Evolutionary conservation across 2,888 invertebrate species (phyloP).

Genomic region (Melanostoma mellinum): DNA sequence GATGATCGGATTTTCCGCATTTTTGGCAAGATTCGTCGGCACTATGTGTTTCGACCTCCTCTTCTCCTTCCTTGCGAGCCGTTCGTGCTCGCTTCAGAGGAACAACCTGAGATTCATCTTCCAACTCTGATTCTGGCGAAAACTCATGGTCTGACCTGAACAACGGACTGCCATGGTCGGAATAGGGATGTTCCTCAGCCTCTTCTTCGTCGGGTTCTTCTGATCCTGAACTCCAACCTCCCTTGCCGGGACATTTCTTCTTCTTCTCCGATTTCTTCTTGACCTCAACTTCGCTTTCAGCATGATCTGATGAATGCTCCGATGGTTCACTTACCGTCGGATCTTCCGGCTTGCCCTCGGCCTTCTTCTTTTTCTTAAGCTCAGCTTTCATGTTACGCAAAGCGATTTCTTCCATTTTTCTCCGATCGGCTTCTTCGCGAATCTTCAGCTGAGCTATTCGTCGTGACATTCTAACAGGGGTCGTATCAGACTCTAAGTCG

Average conservation of each 20-base stretch:
- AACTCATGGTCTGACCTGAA: slow-evolving; percentile 95
- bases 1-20: slow-evolving; percentile 95
- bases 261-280: slow-evolving; percentile 80
- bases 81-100: slow-evolving; percentile 93
- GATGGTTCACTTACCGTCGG: slow-evolving; percentile 78
- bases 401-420: slow-evolving; percentile 89
- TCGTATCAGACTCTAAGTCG: slow-evolving; percentile 78
- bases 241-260: slow-evolving; percentile 80
- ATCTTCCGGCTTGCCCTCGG: slow-evolving; percentile 79
- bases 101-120: slow-evolving; percentile 85
- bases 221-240: slow-evolving; percentile 81
- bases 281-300: slow-evolving; percentile 79
- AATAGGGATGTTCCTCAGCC: slow-evolving; percentile 82
- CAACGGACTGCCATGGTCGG: slow-evolving; percentile 83
- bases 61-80: slow-evolving; percentile 88
- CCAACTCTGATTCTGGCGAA: slow-evolving; percentile 94
- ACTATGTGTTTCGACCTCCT: slow-evolving; percentile 75
- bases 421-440: slow-evolving; percentile 91
- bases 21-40: slow-evolving; percentile 90
- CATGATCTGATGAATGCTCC: slow-evolving; percentile 76
- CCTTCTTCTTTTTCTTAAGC: slow-evolving; percentile 83
- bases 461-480: slow-evolving; percentile 88
- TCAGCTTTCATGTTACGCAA: slow-evolving; percentile 86
- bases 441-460: slow-evolving; percentile 94
- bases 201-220: slow-evolving; percentile 82